A percentile compares a stretch with the other conserved stretches of the same genome.
Evolutionary conservation across 2,113 vertebrate species (phyloP).

Genomic region (Chloebia gouldiae): DNA sequence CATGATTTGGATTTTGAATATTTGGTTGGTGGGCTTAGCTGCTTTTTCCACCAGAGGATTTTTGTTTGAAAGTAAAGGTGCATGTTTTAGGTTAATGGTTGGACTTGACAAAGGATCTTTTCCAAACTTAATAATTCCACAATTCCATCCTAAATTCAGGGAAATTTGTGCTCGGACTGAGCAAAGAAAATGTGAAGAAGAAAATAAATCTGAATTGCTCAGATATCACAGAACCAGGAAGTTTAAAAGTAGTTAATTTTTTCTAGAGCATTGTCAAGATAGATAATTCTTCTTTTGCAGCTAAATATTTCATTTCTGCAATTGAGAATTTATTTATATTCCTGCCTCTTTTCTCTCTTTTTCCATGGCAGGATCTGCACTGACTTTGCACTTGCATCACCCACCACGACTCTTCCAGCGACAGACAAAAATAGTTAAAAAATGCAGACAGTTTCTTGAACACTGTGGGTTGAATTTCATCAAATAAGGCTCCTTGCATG

Average conservation of each 20-base stretch:
- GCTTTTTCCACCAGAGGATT: not conserved
- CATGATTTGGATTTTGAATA: not conserved
- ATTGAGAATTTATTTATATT: not conserved
- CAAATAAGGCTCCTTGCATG: not conserved
- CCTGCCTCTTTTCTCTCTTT: not conserved
- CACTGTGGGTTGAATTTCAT: slow-evolving; percentile 9
- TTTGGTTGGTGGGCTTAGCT: not conserved
- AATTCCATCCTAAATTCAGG: not conserved
- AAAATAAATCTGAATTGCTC: not conserved
- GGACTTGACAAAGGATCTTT: accelerated
- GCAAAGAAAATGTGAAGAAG: not conserved
- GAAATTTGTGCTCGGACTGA: not conserved
- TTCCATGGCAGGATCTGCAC: not conserved
- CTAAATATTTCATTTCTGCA: not conserved
- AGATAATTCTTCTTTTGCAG: not conserved
- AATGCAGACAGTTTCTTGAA: slow-evolving; percentile 51
- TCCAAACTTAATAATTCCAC: not conserved
- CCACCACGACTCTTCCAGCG: not conserved
- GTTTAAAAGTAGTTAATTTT: not conserved
- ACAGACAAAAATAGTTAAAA: slow-evolving; percentile 45
- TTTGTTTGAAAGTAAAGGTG: not conserved
- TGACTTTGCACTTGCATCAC: not conserved
- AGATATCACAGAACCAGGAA: not conserved
- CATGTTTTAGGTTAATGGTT: not conserved
- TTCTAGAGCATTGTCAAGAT: not conserved